Conservation (phyloP, 2,888 invertebrate genomes). For the Drosophila rubida region DNA sequence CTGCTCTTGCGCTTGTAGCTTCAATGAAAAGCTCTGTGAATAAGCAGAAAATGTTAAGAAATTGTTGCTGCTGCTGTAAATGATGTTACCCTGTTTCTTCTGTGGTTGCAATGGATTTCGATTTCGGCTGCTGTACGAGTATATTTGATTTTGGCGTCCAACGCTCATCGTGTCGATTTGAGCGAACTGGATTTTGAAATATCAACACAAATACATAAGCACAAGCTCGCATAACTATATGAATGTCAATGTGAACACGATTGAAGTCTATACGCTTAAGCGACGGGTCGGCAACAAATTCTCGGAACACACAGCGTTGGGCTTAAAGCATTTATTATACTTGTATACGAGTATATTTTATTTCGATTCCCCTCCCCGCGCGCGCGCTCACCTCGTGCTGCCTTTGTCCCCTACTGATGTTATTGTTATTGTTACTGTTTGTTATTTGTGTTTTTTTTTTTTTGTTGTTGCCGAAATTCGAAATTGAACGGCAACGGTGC, state of each 20-base stretch:
- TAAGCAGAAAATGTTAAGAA: too few species aligned
- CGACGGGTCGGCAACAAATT: constrained; percentile 28
- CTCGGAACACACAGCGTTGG: constrained; percentile 22
- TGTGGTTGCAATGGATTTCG: constrained; percentile 34
- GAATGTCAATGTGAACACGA: constrained; percentile 20
- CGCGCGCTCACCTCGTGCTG: neutral
- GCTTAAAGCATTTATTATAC: constrained; percentile 41
- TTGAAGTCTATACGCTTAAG: constrained; percentile 36
- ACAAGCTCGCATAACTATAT: constrained; percentile 4
- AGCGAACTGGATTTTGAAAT: constrained; percentile 46
- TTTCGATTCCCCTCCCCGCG: constrained; percentile 3
- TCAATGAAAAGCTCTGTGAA: too few species aligned
- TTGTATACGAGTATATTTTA: constrained; percentile 26
- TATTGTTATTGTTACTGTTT: constrained; percentile 15
- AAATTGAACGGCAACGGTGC: constrained; percentile 28
- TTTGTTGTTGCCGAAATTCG: constrained; percentile 20
- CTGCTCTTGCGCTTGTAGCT: too few species aligned
- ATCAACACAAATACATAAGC: constrained; percentile 21
- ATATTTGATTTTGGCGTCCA: constrained; percentile 22
- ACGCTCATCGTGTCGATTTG: constrained; percentile 37
- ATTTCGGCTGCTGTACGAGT: constrained; percentile 36
- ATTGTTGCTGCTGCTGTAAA: too few species aligned
- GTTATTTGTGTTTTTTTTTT: constrained; percentile 6
- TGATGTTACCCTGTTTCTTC: too few species aligned
- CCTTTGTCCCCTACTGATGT: constrained; percentile 1